phyloP scores from a whole-genome alignment of 2,888 invertebrate species.

The Cremastinae sp. region DNA sequence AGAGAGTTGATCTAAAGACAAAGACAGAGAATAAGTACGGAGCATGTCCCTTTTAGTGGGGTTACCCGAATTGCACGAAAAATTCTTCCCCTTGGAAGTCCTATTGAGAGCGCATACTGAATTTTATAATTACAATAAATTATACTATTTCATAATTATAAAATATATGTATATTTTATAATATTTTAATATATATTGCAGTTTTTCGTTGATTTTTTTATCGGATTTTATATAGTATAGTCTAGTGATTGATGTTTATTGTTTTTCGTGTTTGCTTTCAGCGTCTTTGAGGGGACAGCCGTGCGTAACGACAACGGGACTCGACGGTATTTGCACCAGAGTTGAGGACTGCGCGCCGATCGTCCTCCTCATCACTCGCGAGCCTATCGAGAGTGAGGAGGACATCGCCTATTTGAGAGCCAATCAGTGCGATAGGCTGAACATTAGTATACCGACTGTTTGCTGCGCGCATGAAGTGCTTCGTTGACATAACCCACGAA shows the following conservation, averaged over 20 bases:
- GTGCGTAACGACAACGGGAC: slow-evolving; percentile 59
- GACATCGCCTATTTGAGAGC: slow-evolving; percentile 48
- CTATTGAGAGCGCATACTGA: no score
- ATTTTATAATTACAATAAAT: no score
- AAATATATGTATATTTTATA: no score
- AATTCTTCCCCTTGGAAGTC: no score
- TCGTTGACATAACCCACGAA: background rate
- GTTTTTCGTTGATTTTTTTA: background rate
- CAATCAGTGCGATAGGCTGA: slow-evolving; percentile 46
- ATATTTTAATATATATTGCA: background rate
- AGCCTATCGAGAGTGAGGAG: slow-evolving; percentile 28
- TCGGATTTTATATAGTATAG: background rate
- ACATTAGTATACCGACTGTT: slow-evolving; percentile 26
- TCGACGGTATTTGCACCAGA: slow-evolving; percentile 53
- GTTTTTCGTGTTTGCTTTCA: background rate
- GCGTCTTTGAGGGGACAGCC: background rate
- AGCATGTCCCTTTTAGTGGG: no score
- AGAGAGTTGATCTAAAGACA: no score
- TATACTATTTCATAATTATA: no score
- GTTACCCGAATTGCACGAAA: no score
- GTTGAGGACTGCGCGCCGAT: slow-evolving; percentile 49
- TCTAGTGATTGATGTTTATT: background rate
- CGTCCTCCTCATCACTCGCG: slow-evolving; percentile 39
- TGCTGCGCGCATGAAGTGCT: slow-evolving; percentile 61
- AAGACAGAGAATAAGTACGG: no score